Percentiles rank a stretch among this genome's conserved stretches.
Conservation (phyloP, 2,113 vertebrate species). For the Spheniscus mendiculus region DNA sequence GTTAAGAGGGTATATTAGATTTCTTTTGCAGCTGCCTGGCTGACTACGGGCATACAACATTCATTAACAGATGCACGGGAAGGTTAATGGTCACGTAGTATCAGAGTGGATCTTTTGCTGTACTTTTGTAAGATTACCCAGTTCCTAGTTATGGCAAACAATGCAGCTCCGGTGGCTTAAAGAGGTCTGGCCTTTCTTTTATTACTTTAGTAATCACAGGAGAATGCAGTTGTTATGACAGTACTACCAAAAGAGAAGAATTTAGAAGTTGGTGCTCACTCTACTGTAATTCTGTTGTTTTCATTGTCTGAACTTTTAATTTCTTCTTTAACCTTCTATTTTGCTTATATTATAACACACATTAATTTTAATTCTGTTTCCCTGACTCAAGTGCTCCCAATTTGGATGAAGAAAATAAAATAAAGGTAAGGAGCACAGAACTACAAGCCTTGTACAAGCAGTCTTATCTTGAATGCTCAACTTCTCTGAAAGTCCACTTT, state of each 20-base stretch:
- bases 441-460: neutral
- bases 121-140: neutral
- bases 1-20: neutral
- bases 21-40: neutral
- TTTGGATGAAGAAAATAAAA: neutral
- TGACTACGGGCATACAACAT: rapidly evolving
- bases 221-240: neutral
- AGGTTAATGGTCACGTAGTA: neutral
- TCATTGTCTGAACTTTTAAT: neutral
- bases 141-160: neutral
- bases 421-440: neutral
- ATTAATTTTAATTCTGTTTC: neutral
- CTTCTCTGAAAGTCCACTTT: neutral
- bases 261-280: neutral
- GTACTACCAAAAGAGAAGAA: neutral
- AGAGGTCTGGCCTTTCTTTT: neutral
- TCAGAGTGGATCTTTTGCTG: neutral
- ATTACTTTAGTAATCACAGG: neutral
- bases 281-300: neutral
- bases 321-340: neutral
- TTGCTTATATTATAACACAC: neutral
- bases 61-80: neutral
- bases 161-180: neutral
- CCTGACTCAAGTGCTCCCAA: neutral
- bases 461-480: neutral